Conservation (phyloP, 2,888 invertebrate species). For the Pediacus dermestoides region DNA sequence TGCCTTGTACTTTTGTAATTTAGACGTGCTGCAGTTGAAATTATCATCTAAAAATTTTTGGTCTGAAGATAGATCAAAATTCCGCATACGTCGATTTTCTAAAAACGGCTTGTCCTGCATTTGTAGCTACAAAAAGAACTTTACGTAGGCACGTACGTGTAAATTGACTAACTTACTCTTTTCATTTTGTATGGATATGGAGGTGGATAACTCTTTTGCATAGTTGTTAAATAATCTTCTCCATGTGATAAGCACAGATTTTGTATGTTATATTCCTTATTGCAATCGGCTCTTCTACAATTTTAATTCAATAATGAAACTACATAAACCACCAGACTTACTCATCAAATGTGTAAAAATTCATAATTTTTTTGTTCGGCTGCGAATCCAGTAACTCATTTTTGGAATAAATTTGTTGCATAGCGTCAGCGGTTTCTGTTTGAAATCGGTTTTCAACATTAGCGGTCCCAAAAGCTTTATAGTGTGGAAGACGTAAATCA, state of each 20-base stretch:
- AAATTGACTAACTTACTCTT: conserved; percentile 46
- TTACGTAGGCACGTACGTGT: neutral
- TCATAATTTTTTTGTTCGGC: no score
- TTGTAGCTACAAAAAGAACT: conserved; percentile 33
- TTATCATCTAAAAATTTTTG: conserved; percentile 40
- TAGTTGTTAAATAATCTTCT: conserved; percentile 52
- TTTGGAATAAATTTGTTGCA: no score
- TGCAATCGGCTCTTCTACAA: no score
- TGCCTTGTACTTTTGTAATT: conserved; percentile 30
- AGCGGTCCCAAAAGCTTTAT: conserved; percentile 49
- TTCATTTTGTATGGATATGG: conserved; percentile 51
- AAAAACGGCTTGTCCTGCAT: conserved; percentile 34
- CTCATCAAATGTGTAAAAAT: no score
- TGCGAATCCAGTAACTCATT: no score
- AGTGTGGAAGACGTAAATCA: conserved; percentile 52
- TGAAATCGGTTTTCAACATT: conserved; percentile 45
- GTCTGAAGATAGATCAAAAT: conserved; percentile 19
- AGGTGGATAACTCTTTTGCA: conserved; percentile 55
- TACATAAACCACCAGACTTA: no score
- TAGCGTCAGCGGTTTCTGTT: no score
- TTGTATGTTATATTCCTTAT: no score
- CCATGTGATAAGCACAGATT: no score
- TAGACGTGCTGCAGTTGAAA: conserved; percentile 23
- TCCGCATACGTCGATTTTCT: conserved; percentile 33
- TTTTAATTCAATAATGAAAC: no score